Conservation (phyloP, 2,113 vertebrate genomes). For the Gymnorhina tibicen region DNA sequence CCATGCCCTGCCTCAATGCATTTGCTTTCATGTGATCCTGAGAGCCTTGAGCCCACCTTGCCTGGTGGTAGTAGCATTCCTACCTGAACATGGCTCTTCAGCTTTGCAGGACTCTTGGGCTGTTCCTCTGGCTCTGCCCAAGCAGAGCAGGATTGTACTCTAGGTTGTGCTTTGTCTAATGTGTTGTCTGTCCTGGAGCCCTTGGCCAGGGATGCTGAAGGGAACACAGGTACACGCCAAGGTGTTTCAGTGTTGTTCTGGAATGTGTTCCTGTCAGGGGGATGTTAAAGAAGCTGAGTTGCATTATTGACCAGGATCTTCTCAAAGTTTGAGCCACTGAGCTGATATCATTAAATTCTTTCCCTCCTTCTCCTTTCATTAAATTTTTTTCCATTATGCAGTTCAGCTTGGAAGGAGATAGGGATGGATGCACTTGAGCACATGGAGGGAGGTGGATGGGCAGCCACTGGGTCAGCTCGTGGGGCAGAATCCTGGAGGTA, state of each 20-base stretch:
- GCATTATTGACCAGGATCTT: background rate
- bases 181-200: background rate
- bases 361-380: background rate
- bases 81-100: background rate
- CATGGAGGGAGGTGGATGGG: background rate
- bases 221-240: background rate
- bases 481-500: background rate
- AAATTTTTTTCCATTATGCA: background rate
- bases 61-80: background rate
- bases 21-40: fast-evolving
- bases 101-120: background rate
- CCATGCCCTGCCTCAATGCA: background rate
- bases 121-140: background rate
- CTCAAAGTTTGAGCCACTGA: background rate
- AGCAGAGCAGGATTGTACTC: background rate
- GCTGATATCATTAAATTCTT: background rate
- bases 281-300: background rate
- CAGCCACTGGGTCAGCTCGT: background rate
- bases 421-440: background rate
- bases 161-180: background rate
- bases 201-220: background rate
- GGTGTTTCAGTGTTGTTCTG: background rate
- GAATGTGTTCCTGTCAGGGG: background rate
- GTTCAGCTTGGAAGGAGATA: background rate
- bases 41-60: background rate